Conservation (phyloP, 2,888 invertebrate species). For the Drosophila buzzatii region DNA sequence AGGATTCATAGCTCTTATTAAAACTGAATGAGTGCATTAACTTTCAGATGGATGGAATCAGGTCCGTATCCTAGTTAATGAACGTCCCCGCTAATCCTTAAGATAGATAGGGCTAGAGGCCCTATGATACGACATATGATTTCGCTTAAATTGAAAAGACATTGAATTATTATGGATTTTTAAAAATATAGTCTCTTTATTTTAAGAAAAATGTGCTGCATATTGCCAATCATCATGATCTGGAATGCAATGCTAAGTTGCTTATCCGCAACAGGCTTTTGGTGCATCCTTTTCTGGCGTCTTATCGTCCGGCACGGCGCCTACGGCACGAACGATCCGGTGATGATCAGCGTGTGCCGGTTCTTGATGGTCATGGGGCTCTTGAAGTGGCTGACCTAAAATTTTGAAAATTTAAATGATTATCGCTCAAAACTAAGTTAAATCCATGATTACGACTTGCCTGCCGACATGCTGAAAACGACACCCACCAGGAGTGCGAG, state of each 20-base stretch:
- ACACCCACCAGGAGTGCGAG: conserved; percentile 49
- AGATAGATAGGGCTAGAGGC: background rate
- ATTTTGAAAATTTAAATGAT: background rate
- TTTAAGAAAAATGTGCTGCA: conserved; percentile 30
- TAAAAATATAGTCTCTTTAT: conserved; percentile 61
- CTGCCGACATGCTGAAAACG: conserved; percentile 50
- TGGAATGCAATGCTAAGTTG: background rate
- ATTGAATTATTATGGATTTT: conserved; percentile 34
- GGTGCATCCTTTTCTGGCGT: conserved; percentile 22
- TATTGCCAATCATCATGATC: background rate
- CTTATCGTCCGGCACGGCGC: accelerated
- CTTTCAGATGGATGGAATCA: too few species aligned
- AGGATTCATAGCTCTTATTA: too few species aligned
- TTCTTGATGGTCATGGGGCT: accelerated
- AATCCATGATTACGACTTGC: conserved; percentile 32
- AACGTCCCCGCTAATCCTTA: background rate
- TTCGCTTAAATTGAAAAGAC: background rate
- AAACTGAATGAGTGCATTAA: too few species aligned
- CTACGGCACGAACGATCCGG: conserved; percentile 17
- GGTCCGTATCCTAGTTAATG: too few species aligned
- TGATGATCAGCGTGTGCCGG: background rate
- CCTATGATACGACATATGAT: background rate
- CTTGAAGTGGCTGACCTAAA: conserved; percentile 25
- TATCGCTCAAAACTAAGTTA: background rate
- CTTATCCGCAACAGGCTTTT: conserved; percentile 59